Evolutionary conservation across 37 sponge, comb jelly and placozoan species (phyloP), one percentile per base, ranked within the genome.

Genomic region (Crambe crambe): DNA sequence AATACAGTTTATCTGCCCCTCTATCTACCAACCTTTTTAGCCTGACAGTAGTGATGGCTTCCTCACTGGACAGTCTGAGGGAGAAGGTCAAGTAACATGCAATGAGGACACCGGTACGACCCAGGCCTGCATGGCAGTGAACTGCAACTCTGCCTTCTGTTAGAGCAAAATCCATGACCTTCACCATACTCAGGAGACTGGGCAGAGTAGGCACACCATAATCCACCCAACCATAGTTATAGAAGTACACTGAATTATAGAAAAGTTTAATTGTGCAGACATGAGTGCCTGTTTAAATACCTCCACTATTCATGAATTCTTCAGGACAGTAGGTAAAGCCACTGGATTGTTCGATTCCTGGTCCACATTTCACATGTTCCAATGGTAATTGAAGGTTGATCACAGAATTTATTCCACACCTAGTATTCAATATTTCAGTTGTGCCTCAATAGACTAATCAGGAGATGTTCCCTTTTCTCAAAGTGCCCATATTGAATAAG

Each of bases 71-170:
- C 78, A 91, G 58, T 58, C 93, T 83, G 42, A 81, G 68, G 37
- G 89, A 80, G 78, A 86, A 98, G 56, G 91, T 71, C 18, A 98
- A 78, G 78, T 93, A 91, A 83, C 96, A 95, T 0, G 99, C 99
- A 32, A 98, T 95, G 37, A 98, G 89, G 17, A 89, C 86, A 15
- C 99, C 99, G n/a, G 99, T 98, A 26, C 99, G 79, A 61, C 95
- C 95, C 78, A 96, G 79, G 0, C 97, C 97, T 26, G 97, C 97
- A 43, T 96, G 97, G 68, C 97, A 96, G 61, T 96, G 97, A 18
- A 96, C 79, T 10, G 97, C 97, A 0, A 88, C 96, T 68, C 80
- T 91, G 12, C 96, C 96, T 25, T 80, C 65, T 4, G 56, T 54
- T 43, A 93, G 73, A 1, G 99, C 91, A 83, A 96, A 98, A 73